A percentile compares a stretch with the other conserved stretches of the same genome.
Evolutionary conservation across 2,797 vertebrate genomes (phyloP).

Genomic region (Bradypus variegatus): DNA sequence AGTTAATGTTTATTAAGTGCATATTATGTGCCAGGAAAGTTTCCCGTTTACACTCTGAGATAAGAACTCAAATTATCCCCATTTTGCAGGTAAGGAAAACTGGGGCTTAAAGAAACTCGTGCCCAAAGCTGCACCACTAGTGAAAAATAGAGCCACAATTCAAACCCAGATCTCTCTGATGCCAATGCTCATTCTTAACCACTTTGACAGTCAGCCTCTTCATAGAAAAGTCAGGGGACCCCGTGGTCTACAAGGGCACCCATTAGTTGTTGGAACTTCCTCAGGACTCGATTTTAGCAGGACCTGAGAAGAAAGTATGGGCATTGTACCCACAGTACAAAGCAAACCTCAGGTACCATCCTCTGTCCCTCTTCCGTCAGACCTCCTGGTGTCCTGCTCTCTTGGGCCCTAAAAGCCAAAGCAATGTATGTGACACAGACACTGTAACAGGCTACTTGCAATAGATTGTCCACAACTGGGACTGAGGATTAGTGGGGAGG

Average conservation of each 20-base stretch:
- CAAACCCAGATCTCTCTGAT: background rate
- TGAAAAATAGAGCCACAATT: background rate
- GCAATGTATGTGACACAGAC: background rate
- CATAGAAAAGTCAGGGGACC: background rate
- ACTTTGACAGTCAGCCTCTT: background rate
- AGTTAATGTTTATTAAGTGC: background rate
- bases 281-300: background rate
- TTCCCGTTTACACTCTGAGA: background rate
- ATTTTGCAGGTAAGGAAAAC: background rate
- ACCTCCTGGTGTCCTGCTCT: background rate
- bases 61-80: background rate
- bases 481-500: background rate
- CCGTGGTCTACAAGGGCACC: background rate
- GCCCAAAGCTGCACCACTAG: background rate
- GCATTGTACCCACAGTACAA: background rate
- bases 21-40: background rate
- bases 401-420: background rate
- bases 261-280: background rate
- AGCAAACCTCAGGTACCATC: background rate
- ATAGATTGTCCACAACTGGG: background rate
- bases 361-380: background rate
- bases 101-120: background rate
- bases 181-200: background rate
- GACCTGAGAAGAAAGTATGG: background rate
- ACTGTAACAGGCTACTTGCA: background rate